Conservation (phyloP, 2,113 vertebrate species). For the Ardeotis arabs region DNA sequence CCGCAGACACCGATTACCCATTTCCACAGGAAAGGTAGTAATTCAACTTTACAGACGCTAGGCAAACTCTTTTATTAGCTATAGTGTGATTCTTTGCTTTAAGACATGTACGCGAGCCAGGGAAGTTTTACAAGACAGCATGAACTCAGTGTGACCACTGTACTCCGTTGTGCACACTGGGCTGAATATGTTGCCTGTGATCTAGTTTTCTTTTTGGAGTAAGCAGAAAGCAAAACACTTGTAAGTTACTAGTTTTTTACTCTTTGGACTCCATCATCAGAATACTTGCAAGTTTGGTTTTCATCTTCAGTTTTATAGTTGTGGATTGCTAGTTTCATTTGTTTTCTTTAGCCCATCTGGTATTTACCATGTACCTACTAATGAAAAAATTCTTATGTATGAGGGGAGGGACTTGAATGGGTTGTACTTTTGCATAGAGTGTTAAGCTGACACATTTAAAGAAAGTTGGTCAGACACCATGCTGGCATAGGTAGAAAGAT, state of each 20-base stretch:
- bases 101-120: background rate
- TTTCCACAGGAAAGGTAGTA: background rate
- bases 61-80: background rate
- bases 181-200: background rate
- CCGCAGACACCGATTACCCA: background rate
- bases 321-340: background rate
- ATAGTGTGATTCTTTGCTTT: background rate
- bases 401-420: background rate
- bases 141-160: background rate
- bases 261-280: background rate
- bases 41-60: background rate
- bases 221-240: background rate
- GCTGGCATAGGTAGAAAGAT: background rate
- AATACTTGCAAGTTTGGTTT: background rate
- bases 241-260: background rate
- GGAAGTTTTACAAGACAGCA: background rate
- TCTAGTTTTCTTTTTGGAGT: background rate
- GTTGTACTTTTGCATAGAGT: fast-evolving
- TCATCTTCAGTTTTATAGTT: background rate
- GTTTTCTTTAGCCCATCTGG: background rate
- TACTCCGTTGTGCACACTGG: background rate
- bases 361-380: background rate
- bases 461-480: background rate
- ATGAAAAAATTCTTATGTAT: background rate
- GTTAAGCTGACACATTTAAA: background rate